These are phyloP conservation scores for Saguinus midas DNA, from an alignment of 2,113 vertebrate genomes.

Conservation along the genomic window DNA sequence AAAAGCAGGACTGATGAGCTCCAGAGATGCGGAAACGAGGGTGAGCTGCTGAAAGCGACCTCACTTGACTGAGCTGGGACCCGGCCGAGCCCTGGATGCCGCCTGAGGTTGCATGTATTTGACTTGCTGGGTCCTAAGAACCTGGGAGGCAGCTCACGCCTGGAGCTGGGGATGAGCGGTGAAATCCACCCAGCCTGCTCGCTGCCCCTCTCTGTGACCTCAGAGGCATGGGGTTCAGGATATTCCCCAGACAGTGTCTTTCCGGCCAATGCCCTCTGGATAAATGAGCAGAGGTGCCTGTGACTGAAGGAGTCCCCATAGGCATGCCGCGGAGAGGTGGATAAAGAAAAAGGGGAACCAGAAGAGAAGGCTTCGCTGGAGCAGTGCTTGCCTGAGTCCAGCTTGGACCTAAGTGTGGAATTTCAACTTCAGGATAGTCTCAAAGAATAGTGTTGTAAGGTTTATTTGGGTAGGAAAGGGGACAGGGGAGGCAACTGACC, in stretches of 20 bases:
- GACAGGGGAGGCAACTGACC: neutral
- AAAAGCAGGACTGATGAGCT: rapidly evolving
- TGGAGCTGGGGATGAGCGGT: rapidly evolving
- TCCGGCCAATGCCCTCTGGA: neutral
- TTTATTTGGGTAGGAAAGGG: neutral
- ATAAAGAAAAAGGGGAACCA: too few relatives aligned
- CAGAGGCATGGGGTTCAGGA: neutral
- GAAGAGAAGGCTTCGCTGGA: neutral
- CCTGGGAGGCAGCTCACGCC: neutral
- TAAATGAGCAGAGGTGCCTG: neutral
- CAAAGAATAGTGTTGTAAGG: rapidly evolving
- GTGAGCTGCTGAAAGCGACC: too few relatives aligned
- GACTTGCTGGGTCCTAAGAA: neutral
- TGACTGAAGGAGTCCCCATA: too few relatives aligned
- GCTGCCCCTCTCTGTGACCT: too few relatives aligned
- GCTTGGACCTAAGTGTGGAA: rapidly evolving
- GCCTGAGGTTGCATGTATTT: rapidly evolving
- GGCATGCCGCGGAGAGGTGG: too few relatives aligned
- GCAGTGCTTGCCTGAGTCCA: neutral
- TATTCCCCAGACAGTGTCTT: neutral
- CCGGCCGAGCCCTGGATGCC: too few relatives aligned
- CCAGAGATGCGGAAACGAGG: neutral
- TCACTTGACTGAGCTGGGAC: neutral
- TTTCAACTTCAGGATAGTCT: neutral
- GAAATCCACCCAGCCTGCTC: neutral